Conservation (phyloP, 1,140 invertebrate genomes). For the Hycleus phaleratus region DNA sequence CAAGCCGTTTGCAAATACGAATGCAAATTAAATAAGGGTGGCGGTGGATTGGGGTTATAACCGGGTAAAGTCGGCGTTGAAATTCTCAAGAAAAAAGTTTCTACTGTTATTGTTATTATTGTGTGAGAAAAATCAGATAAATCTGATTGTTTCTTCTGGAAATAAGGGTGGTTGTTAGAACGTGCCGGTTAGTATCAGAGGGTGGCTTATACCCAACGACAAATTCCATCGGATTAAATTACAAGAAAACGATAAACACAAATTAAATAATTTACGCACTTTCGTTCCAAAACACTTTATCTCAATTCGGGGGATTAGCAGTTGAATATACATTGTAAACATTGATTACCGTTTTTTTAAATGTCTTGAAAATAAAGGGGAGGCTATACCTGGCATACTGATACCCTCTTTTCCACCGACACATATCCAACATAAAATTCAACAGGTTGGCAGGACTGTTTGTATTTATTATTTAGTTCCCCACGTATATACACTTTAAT, state of each 20-base stretch:
- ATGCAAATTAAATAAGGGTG: slow-evolving; percentile 7
- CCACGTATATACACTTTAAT: neutral
- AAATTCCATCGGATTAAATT: slow-evolving; percentile 7
- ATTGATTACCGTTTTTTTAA: slow-evolving; percentile 11
- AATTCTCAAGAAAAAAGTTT: too few relatives aligned
- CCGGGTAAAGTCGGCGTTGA: too few relatives aligned
- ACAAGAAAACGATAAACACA: slow-evolving; percentile 11
- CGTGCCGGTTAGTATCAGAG: neutral
- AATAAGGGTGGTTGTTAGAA: neutral
- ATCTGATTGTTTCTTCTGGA: too few relatives aligned
- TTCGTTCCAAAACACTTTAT: slow-evolving; percentile 7
- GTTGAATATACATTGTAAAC: neutral
- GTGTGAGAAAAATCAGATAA: too few relatives aligned
- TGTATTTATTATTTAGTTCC: slow-evolving; percentile 22
- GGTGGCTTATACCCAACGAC: neutral
- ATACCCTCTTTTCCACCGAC: too few relatives aligned
- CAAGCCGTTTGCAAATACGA: neutral
- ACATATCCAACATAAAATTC: slow-evolving; percentile 7
- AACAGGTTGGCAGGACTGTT: slow-evolving; percentile 17
- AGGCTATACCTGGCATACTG: slow-evolving; percentile 2
- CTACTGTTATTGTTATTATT: too few relatives aligned
- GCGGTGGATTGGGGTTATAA: too few relatives aligned
- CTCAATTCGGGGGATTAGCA: slow-evolving; percentile 18
- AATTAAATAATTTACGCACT: slow-evolving; percentile 16
- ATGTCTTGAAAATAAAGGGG: neutral